Conservation (phyloP, 2,797 vertebrate species). For the Spinus olivaceus region DNA sequence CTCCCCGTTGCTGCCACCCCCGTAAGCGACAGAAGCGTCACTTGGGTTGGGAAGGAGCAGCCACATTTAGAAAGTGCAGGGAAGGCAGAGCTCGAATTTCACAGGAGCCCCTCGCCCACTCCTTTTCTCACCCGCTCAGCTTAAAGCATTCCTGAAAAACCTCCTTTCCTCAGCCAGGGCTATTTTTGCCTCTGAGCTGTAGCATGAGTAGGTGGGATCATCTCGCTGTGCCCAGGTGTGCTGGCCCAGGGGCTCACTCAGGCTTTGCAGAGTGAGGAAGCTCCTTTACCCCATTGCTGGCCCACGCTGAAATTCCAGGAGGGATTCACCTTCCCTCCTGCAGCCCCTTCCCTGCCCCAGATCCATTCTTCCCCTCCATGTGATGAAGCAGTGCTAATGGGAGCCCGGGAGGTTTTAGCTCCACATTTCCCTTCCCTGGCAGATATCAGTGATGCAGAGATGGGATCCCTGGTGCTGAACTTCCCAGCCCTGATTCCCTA, state of each 20-base stretch:
- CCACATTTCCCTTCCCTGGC: background rate
- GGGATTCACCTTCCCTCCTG: background rate
- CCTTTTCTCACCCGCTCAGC: slow-evolving; percentile 36
- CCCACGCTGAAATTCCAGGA: background rate
- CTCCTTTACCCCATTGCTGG: accelerated
- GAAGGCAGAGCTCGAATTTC: background rate
- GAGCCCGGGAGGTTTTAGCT: background rate
- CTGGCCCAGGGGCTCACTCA: background rate
- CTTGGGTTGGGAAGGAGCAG: background rate
- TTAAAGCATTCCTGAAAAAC: background rate
- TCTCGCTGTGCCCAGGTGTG: background rate
- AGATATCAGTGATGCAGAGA: background rate
- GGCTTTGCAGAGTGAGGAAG: background rate
- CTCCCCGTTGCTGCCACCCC: background rate
- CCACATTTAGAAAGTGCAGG: slow-evolving; percentile 1
- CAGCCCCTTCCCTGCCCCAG: background rate
- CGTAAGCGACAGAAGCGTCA: background rate
- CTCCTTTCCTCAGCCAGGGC: background rate
- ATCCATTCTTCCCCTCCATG: accelerated
- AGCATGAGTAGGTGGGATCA: background rate
- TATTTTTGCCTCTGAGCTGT: slow-evolving; percentile 12
- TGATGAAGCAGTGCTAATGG: background rate
- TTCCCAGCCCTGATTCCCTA: background rate
- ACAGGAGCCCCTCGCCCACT: slow-evolving; percentile 31
- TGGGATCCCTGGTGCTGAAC: accelerated